phyloP scores from a whole-genome alignment of 2,888 invertebrate genomes.

The Plagodis pulveraria region DNA sequence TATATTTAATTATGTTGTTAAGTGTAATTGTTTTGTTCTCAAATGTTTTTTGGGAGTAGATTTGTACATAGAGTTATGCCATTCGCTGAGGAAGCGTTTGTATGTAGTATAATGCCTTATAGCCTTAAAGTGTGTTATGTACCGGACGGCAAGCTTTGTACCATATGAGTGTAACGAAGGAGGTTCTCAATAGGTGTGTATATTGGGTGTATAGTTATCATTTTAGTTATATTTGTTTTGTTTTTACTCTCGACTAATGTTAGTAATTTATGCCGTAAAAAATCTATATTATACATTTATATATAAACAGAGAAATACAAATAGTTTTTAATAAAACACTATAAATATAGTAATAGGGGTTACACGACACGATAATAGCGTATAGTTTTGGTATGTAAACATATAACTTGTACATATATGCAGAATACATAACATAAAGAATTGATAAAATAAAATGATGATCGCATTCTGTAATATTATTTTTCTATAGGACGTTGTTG shows the following conservation, averaged over 20 bases:
- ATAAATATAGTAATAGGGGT: slow-evolving; percentile 82
- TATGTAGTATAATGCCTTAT: slow-evolving; percentile 71
- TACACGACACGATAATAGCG: slow-evolving; percentile 78
- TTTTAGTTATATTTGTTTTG: slow-evolving; percentile 66
- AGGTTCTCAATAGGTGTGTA: slow-evolving; percentile 77
- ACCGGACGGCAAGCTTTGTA: slow-evolving; percentile 71
- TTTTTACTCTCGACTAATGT: slow-evolving; percentile 76
- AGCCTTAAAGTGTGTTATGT: slow-evolving; percentile 66
- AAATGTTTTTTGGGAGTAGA: slow-evolving; percentile 48
- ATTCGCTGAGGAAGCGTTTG: slow-evolving; percentile 46
- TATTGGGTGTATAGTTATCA: slow-evolving; percentile 83
- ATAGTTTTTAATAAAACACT: slow-evolving; percentile 76
- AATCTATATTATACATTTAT: slow-evolving; percentile 79
- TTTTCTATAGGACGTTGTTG: slow-evolving; percentile 34
- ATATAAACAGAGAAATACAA: slow-evolving; percentile 79
- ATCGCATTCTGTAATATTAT: slow-evolving; percentile 29
- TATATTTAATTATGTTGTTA: slow-evolving; percentile 80
- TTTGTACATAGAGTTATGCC: slow-evolving; percentile 48
- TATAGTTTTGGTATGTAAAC: slow-evolving; percentile 83
- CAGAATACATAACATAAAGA: slow-evolving; percentile 72
- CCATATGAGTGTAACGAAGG: slow-evolving; percentile 51
- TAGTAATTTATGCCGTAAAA: slow-evolving; percentile 82
- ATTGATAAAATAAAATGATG: slow-evolving; percentile 77
- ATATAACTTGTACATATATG: slow-evolving; percentile 80
- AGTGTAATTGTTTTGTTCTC: slow-evolving; percentile 65